Conservation (phyloP, 2,113 vertebrate species). For the Trochalopteron elliotii region DNA sequence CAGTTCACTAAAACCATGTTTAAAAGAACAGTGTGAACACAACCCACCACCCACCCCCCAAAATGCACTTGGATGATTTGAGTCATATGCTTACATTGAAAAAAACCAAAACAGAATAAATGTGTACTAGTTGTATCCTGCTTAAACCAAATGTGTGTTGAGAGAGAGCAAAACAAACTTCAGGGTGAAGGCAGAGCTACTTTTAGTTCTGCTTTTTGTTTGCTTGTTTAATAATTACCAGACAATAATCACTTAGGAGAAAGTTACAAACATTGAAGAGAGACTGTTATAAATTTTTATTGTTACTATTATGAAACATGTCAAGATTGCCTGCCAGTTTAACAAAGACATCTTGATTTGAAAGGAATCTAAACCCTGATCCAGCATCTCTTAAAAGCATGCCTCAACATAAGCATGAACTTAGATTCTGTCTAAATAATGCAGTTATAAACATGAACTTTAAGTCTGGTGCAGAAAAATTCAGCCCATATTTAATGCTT, state of each 20-base stretch:
- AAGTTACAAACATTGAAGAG: neutral
- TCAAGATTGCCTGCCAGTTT: neutral
- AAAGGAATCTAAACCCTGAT: neutral
- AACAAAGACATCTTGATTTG: neutral
- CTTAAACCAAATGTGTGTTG: neutral
- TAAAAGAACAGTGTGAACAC: neutral
- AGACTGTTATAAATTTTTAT: neutral
- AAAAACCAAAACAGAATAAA: neutral
- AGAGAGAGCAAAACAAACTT: neutral
- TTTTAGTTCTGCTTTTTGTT: neutral
- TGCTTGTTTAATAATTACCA: conserved; percentile 43
- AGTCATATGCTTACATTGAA: neutral
- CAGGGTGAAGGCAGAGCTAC: neutral
- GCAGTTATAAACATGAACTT: neutral
- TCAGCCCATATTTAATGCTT: neutral
- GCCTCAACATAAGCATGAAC: neutral
- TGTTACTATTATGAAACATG: neutral
- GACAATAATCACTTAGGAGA: neutral
- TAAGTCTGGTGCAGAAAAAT: neutral
- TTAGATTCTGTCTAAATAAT: neutral
- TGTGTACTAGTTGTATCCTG: neutral
- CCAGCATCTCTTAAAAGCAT: conserved; percentile 4
- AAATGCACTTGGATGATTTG: neutral
- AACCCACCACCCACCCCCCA: neutral
- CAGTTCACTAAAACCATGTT: neutral